Evolutionary conservation across 2,797 vertebrate species (phyloP), one percentile per base, ranked within the genome.

Genomic region (Anabacerthia variegaticeps): DNA sequence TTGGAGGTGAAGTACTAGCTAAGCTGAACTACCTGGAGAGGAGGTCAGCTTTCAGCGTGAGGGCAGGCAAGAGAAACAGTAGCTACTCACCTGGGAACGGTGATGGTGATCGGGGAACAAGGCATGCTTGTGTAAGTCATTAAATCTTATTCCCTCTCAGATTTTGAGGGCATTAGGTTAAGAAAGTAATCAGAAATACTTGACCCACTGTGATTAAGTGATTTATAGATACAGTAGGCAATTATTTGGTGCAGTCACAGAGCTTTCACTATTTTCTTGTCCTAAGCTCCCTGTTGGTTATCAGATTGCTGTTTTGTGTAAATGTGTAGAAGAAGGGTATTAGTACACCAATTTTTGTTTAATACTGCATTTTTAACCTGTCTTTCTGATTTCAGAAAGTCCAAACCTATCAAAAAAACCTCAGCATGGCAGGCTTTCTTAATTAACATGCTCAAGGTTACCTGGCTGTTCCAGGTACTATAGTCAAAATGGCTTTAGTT

Each of bases 181-280:
- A 91, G 88, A 91, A 95, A 93, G 56, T 89, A 94, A 93, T 92
- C 80, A 93, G 79, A 90, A 95, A 80, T 88, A 83, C 34, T 66
- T 89, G 87, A 91, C 54, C 72, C 54, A 92, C 65, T 28, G 21
- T 24, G 22, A 62, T 72, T 85, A 77, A 27, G 19, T 73, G 75
- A 92, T 89, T 20, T 88, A 81, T 41, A 72, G 84, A 48, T 92
- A 89, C 62, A 88, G 62, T 66, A 83, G 54, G 62, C 51, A 91
- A 76, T 93, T 94, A 85, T 59, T 36, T 66, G 20, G 20, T 68
- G 30, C 51, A 84, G n/a, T n/a, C 36, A 72, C 19, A 37, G 58
- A 54, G 41, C 28, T 86, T 83, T 83, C 37, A 52, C 34, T 37
- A 23, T 75, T 91, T 91, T 72, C 48, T 88, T 3, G 1, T 77